Conservation (phyloP, 1,140 invertebrate species). For the Diabrotica virgifera region DNA sequence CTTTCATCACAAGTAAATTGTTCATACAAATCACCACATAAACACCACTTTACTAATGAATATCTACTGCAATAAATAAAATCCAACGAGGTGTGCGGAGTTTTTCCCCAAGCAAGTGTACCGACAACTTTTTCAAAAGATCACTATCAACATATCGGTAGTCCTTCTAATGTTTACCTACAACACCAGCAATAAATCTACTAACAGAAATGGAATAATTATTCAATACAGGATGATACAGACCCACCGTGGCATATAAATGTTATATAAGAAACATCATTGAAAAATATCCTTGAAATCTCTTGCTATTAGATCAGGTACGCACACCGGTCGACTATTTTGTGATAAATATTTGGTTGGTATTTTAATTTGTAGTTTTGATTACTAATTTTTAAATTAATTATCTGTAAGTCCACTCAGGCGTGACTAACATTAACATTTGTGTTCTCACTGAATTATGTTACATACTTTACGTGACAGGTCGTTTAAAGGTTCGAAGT, state of each 20-base stretch:
- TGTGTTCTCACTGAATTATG: no score
- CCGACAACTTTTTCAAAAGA: slow-evolving; percentile 10
- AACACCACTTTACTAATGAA: not conserved
- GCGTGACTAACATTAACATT: no score
- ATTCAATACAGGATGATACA: not conserved
- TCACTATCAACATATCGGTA: not conserved
- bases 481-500: no score
- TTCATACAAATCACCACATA: not conserved
- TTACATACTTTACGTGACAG: no score
- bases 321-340: slow-evolving; percentile 5
- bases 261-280: slow-evolving; percentile 17
- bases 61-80: not conserved
- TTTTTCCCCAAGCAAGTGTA: not conserved
- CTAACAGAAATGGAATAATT: not conserved
- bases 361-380: slow-evolving; percentile 5
- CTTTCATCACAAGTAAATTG: not conserved
- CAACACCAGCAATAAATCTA: not conserved
- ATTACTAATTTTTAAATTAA: not conserved
- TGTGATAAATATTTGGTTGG: slow-evolving; percentile 17
- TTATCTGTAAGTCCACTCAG: no score
- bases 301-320: slow-evolving; percentile 12
- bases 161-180: not conserved
- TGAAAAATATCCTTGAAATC: slow-evolving; percentile 21
- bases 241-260: slow-evolving; percentile 8
- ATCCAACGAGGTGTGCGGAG: not conserved